Conservation (phyloP, 2,797 vertebrate species). For the Austrolebias charrua region DNA sequence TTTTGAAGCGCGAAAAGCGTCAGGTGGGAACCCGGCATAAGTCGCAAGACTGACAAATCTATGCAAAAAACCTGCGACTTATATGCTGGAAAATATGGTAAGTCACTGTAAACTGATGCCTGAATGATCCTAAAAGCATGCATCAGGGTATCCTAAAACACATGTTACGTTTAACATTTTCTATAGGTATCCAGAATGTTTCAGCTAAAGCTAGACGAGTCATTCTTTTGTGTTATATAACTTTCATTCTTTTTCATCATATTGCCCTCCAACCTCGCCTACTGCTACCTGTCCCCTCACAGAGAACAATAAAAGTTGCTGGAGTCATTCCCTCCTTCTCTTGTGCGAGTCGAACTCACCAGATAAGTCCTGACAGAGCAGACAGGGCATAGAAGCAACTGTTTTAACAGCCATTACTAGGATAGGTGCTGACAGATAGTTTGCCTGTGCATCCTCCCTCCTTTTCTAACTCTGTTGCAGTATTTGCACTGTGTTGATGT, state of each 20-base stretch:
- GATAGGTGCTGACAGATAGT: slow-evolving; percentile 68
- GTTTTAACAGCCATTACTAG: slow-evolving; percentile 72
- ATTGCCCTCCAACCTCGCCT: slow-evolving; percentile 2
- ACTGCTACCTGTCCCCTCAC: slow-evolving; percentile 41
- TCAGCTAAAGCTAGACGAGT: background rate
- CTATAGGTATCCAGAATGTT: background rate
- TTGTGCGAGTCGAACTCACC: slow-evolving; percentile 40
- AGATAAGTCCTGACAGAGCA: slow-evolving; percentile 62
- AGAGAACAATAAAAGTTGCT: slow-evolving; percentile 25
- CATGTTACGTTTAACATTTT: too few species aligned
- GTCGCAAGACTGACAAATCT: too few species aligned
- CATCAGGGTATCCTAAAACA: too few species aligned
- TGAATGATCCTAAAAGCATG: too few species aligned
- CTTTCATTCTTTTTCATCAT: slow-evolving; percentile 11
- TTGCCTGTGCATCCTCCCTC: slow-evolving; percentile 31
- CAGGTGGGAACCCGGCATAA: too few species aligned
- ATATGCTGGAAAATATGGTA: too few species aligned
- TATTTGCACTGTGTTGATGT: background rate
- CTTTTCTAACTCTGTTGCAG: slow-evolving; percentile 9
- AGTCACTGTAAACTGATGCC: too few species aligned
- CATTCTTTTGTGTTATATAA: background rate
- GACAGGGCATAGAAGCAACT: slow-evolving; percentile 67
- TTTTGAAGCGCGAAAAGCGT: too few species aligned
- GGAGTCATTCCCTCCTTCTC: slow-evolving; percentile 33
- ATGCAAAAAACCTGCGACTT: too few species aligned